Evolutionary conservation across 2,888 invertebrate genomes (phyloP).

Genomic region (Teleiodes luculella): DNA sequence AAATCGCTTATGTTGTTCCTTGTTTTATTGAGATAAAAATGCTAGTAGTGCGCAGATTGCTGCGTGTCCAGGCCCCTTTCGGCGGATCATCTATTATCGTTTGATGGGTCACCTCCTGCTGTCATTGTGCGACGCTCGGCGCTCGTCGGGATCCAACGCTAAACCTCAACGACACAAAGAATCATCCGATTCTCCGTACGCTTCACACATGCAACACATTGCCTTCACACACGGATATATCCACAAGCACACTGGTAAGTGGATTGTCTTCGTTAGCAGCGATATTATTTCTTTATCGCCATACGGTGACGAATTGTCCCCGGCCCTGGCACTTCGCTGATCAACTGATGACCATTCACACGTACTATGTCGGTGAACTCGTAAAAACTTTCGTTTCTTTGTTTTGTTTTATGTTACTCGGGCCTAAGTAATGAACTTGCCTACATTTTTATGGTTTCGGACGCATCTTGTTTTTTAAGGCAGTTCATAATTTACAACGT

Average conservation of each 20-base stretch:
- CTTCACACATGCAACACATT: not conserved
- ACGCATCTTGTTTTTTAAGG: not conserved
- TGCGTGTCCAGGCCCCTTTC: slow-evolving; percentile 62
- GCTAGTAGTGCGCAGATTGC: slow-evolving; percentile 57
- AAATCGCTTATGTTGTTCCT: slow-evolving; percentile 31
- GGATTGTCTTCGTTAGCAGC: not conserved
- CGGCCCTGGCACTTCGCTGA: not conserved
- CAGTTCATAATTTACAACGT: not conserved
- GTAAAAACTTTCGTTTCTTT: slow-evolving; percentile 1
- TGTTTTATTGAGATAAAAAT: slow-evolving; percentile 14
- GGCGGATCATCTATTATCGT: slow-evolving; percentile 63
- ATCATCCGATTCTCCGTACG: not conserved
- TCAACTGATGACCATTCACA: slow-evolving; percentile 8
- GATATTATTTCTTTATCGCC: slow-evolving; percentile 1
- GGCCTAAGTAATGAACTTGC: not conserved
- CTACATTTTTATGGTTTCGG: not conserved
- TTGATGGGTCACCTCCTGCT: slow-evolving; percentile 73
- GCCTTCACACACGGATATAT: not conserved
- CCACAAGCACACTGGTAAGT: not conserved
- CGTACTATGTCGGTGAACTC: slow-evolving; percentile 8
- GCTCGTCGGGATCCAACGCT: not conserved
- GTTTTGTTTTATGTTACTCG: not conserved
- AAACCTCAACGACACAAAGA: not conserved
- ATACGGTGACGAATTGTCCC: slow-evolving; percentile 7
- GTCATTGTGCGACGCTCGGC: slow-evolving; percentile 45